Base-by-base conservation (phyloP, 2,113 vertebrate species). In the Chloroceryle aenea region DNA sequence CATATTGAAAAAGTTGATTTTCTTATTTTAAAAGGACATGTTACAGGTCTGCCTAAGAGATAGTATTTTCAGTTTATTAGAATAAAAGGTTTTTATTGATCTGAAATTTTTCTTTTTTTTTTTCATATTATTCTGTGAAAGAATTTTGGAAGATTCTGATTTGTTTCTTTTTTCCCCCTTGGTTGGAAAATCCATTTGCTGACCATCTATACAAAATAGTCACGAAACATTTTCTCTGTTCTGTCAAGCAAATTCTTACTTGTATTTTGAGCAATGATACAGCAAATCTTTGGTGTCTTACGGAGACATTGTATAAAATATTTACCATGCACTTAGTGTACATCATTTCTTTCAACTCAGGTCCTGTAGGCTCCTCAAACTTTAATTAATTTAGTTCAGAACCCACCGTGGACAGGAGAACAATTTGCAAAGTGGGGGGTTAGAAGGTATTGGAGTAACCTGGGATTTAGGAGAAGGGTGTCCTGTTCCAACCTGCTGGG, bases 281-380 rank as follows among this genome's bases (percentile, higher is more conserved):
- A 80, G n/a, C 62, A 90, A 90, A 66, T 88, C 85, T 73, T 76
- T 8, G 6, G 14, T 80, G 76, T 86, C 10, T 77, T 86, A 58
- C 14, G 47, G 71, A 92, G 30, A 47, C 0, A 8, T 50, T 21
- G 30, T 20, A 95, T 95, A 62, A 95, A 94, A 93, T 88, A 96
- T 94, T 95, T 95, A 95, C 10, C 15, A 62, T 80, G 42, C 82
- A 92, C 82, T 91, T 88, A 92, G 27, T 18, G 40, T 64, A 36
- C 67, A 73, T 62, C 1, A 0, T 20, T 85, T 85, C n/a, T 88
- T 95, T 92, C 55, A 42, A 62, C 59, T 73, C 48, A 64, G 59
- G 25, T 69, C 67, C 17, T 45, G 40, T 45, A 61, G 25, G 6
- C 32, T 86, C 10, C 48, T 94, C 50, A 76, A 56, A 83, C 18